A percentile compares a stretch with the other conserved stretches of the same genome.
Evolutionary conservation across 2,888 invertebrate species (phyloP).

Genomic region (Nemotelus nigrinus): DNA sequence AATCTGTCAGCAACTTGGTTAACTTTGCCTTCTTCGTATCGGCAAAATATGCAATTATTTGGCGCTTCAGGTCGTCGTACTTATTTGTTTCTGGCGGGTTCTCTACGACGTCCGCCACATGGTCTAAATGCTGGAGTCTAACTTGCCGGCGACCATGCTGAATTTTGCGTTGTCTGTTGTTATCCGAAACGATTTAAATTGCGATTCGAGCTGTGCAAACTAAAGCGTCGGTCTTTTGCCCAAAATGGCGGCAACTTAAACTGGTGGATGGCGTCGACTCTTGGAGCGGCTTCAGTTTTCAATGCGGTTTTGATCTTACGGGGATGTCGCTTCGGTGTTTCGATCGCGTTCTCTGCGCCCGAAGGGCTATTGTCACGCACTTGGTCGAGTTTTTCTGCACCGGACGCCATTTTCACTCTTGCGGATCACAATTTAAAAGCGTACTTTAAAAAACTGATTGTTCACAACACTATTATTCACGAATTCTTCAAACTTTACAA

Average conservation of each 20-base stretch:
- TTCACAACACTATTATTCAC: no score
- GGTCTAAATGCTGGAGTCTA: background rate
- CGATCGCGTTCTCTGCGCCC: no score
- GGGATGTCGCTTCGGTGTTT: no score
- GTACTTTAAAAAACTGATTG: no score
- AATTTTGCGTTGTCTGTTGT: background rate
- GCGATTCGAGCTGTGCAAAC: background rate
- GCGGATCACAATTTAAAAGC: no score
- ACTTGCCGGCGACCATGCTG: background rate
- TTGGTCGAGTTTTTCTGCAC: no score
- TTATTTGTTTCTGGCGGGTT: background rate
- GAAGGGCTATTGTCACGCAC: no score
- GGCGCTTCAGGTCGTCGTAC: background rate
- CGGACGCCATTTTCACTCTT: no score
- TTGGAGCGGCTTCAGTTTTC: no score
- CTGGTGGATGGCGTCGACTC: no score
- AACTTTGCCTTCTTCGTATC: background rate
- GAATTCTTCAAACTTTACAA: no score
- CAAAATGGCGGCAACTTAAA: background rate
- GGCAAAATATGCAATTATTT: background rate
- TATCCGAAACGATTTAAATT: background rate
- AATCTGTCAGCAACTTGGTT: background rate
- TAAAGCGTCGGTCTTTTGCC: background rate
- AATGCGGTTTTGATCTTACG: no score
- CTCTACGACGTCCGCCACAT: background rate